Conservation (phyloP, 1,140 invertebrate species). For the Caenorhabditis brenneri region DNA sequence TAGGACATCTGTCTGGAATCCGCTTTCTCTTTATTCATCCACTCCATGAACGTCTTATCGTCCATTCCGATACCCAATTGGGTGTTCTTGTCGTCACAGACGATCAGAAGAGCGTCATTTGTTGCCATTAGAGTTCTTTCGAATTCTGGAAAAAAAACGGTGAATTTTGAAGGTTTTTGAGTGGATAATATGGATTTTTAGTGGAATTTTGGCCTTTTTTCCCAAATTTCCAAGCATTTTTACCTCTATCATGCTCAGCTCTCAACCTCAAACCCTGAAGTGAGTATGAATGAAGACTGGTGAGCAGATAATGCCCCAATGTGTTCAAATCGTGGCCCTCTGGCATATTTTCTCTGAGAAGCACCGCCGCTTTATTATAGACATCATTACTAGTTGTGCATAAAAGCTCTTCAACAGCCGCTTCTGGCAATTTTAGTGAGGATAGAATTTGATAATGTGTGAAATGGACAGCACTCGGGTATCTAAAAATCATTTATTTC, state of each 20-base stretch:
- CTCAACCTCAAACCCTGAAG: constrained; percentile 65
- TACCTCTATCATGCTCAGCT: constrained; percentile 69
- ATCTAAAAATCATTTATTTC: constrained; percentile 57
- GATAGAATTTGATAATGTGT: constrained; percentile 66
- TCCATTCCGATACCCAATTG: constrained; percentile 70
- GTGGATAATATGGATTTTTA: too few species aligned
- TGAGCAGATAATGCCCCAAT: constrained; percentile 59
- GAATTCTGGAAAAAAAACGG: constrained; percentile 59
- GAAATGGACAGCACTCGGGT: constrained; percentile 67
- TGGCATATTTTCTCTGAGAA: constrained; percentile 69
- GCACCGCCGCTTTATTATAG: constrained; percentile 53
- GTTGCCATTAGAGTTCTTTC: constrained; percentile 65
- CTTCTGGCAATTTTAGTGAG: constrained; percentile 59
- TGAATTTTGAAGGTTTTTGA: too few species aligned
- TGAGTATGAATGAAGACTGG: constrained; percentile 63
- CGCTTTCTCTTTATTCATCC: constrained; percentile 50
- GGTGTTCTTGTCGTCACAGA: constrained; percentile 63
- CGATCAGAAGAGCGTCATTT: constrained; percentile 64
- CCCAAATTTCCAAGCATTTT: neutral
- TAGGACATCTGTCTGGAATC: constrained; percentile 58
- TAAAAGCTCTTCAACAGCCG: constrained; percentile 66
- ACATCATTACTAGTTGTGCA: constrained; percentile 63
- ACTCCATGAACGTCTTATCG: constrained; percentile 63
- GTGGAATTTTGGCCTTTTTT: too few species aligned
- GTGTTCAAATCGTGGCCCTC: constrained; percentile 63